These are phyloP conservation scores for Heliconius congener DNA, from an alignment of 1,140 invertebrate genomes.

Conservation along the genomic window DNA sequence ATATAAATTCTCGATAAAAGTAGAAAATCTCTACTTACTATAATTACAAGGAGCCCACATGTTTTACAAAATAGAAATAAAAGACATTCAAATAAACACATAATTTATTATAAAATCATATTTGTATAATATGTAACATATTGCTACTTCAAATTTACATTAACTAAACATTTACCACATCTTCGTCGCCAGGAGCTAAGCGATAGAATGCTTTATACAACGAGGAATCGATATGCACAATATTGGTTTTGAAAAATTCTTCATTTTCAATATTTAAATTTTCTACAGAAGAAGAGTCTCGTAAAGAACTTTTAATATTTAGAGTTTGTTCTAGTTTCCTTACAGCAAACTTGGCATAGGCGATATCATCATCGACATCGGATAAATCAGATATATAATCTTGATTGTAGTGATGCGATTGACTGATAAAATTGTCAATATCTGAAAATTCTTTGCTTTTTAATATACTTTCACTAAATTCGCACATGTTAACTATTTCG, in stretches of 20 bases:
- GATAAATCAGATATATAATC: conserved; percentile 47
- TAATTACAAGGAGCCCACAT: background rate
- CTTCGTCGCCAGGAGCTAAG: conserved; percentile 55
- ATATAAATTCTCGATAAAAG: background rate
- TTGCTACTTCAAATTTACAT: conserved; percentile 12
- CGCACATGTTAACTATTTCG: conserved; percentile 61
- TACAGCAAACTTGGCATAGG: conserved; percentile 62
- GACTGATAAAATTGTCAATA: conserved; percentile 59
- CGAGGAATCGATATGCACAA: conserved; percentile 38
- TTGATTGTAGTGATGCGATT: conserved; percentile 47
- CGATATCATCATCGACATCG: conserved; percentile 51
- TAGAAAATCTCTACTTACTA: background rate
- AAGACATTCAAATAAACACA: conserved; percentile 29
- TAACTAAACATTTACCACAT: conserved; percentile 56
- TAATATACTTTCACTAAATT: conserved; percentile 48
- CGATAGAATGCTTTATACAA: conserved; percentile 58
- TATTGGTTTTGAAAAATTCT: conserved; percentile 36
- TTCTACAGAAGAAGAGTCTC: conserved; percentile 66
- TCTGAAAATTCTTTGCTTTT: conserved; percentile 44
- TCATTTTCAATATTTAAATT: conserved; percentile 52
- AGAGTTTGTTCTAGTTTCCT: conserved; percentile 64
- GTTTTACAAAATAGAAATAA: background rate
- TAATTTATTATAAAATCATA: background rate
- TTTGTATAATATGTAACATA: background rate
- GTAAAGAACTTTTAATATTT: conserved; percentile 51